These are phyloP conservation scores for Calcarius lapponicus DNA, from an alignment of 2,797 vertebrate genomes.

Conservation along the genomic window DNA sequence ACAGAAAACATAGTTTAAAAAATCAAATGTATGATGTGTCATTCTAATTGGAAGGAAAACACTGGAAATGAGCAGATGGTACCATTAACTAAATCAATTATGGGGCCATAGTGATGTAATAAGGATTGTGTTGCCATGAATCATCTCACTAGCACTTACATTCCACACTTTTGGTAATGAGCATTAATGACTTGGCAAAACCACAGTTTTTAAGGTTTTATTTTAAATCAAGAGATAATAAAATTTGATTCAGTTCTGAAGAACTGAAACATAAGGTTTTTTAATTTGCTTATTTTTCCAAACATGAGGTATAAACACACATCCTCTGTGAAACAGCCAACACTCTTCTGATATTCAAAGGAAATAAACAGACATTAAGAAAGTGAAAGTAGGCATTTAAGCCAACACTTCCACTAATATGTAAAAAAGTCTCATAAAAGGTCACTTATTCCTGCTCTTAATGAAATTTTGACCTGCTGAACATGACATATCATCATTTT, in stretches of 20 bases:
- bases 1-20: background rate
- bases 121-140: background rate
- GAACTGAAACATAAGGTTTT: background rate
- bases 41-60: constrained; percentile 10
- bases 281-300: background rate
- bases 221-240: background rate
- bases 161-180: background rate
- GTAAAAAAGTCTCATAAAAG: background rate
- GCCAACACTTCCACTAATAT: background rate
- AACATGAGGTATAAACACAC: background rate
- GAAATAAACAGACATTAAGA: background rate
- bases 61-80: constrained; percentile 44
- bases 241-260: background rate
- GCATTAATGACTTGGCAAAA: background rate
- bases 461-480: background rate
- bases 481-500: background rate
- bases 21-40: background rate
- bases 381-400: background rate
- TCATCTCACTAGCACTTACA: background rate
- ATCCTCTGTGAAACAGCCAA: background rate
- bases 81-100: constrained; percentile 44
- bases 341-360: background rate
- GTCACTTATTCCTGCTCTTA: background rate
- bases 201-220: background rate
- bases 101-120: background rate